A percentile compares a stretch with the other conserved stretches of the same genome.
phyloP scores from a whole-genome alignment of 2,888 invertebrate genomes.

The Acrobeloides nanus region DNA sequence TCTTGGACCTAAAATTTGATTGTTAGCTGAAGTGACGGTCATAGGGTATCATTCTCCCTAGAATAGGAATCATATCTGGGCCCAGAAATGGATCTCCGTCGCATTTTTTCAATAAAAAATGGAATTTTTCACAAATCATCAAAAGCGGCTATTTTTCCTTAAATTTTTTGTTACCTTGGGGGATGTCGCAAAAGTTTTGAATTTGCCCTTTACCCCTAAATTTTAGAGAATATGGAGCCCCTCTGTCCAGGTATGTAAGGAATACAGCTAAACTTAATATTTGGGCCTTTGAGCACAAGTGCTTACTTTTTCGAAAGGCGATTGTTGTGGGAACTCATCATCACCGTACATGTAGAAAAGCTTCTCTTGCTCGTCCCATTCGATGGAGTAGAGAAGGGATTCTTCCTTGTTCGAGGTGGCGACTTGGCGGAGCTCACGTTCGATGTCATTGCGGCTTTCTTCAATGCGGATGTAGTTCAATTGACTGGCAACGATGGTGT shows the following conservation, averaged over 20 bases:
- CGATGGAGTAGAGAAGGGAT: slow-evolving; percentile 30
- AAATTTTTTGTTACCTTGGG: background rate
- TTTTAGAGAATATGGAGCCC: background rate
- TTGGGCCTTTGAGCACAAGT: too few species aligned
- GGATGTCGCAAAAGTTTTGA: background rate
- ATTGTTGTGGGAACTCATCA: slow-evolving; percentile 22
- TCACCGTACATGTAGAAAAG: slow-evolving; percentile 41
- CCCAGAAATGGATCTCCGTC: too few species aligned
- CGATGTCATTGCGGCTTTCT: background rate
- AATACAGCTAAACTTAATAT: too few species aligned
- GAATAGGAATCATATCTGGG: too few species aligned
- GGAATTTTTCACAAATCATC: too few species aligned
- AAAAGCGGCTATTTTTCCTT: background rate
- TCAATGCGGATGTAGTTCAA: slow-evolving; percentile 17
- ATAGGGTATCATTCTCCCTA: background rate
- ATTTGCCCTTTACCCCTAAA: background rate
- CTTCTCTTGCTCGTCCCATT: slow-evolving; percentile 30
- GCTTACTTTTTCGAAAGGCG: slow-evolving; percentile 20
- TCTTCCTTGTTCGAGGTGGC: slow-evolving; percentile 24
- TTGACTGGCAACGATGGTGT: slow-evolving; percentile 20
- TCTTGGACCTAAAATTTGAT: slow-evolving; percentile 7
- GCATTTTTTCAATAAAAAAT: too few species aligned
- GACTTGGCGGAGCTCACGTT: too few species aligned
- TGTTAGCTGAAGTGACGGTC: background rate
- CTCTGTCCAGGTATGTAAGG: too few species aligned